Base-by-base conservation (phyloP, 2,888 invertebrate genomes). In the Athalia circularis region DNA sequence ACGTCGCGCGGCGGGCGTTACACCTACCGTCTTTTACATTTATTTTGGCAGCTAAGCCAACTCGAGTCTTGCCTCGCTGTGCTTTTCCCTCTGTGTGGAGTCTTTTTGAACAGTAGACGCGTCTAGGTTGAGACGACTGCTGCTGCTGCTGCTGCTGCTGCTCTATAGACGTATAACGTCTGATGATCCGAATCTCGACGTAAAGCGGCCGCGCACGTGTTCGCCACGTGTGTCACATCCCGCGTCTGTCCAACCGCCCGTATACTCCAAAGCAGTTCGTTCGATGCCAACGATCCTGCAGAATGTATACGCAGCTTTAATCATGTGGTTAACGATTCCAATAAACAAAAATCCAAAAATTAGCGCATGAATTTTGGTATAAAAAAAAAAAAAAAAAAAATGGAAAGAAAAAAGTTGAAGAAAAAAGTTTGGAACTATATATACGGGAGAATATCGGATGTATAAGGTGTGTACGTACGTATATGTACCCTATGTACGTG, bases 161-260 rank as follows among this genome's bases (percentile, higher is more conserved):
- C 29, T 29, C 29, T 29, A 29, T 29, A 29, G 29, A 29, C 29
- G 29, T 29, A 29, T 29, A 29, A 29, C 29, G 29, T 29, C 29
- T 29, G 29, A 29, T 2, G 4, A 4, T 13, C 5, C 13, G 15
- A 13, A 62, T 15, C 13, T 61, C 54, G 29, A 29, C 43, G 43
- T 72, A 72, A 59, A 59, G 57, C 72, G 47, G 72, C 59, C 72
- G 72, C 59, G 59, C 72, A 72, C 72, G 72, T 72, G 72, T 72
- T 72, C 15, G 59, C 72, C 72, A 72, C 72, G 72, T 72, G 72
- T 72, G 57, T 72, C 72, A 59, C 43, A 72, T 59, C 57, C n/a
- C 48, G 52, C 72, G 57, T 52, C 13, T 13, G 47, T n/a, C 48
- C 29, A 45, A 47, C 72, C 43, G 29, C 29, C 5, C 59, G 64